Evolutionary conservation across 2,888 invertebrate species (phyloP).

Genomic region (Trichogramma evanescens): DNA sequence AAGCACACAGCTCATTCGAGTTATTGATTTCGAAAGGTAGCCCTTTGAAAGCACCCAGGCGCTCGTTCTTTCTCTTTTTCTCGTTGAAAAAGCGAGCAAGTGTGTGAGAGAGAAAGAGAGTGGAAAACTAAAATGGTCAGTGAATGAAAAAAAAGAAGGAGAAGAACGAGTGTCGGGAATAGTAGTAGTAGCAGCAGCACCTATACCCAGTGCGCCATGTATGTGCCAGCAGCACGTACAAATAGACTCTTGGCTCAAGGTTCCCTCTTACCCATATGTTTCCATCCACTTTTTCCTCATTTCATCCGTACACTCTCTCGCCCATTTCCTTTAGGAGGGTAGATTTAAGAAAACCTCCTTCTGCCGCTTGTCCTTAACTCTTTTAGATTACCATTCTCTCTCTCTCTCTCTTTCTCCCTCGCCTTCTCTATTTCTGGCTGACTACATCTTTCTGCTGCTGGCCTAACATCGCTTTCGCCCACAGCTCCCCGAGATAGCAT

Average conservation of each 20-base stretch:
- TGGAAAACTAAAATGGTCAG: neutral
- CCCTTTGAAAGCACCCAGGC: slow-evolving; percentile 4
- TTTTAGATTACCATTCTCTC: slow-evolving; percentile 20
- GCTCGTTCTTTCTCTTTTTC: neutral
- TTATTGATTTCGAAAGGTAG: slow-evolving; percentile 10
- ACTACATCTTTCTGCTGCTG: slow-evolving; percentile 14
- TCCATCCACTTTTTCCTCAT: slow-evolving; percentile 8
- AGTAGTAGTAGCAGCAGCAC: too few relatives aligned
- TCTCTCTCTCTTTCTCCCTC: slow-evolving; percentile 3
- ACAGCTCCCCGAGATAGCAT: neutral
- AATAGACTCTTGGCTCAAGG: slow-evolving; percentile 13
- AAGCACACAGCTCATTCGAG: slow-evolving; percentile 8
- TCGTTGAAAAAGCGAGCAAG: slow-evolving; percentile 3
- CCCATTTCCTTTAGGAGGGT: slow-evolving; percentile 15
- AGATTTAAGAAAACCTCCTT: slow-evolving; percentile 4
- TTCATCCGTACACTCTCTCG: slow-evolving; percentile 14
- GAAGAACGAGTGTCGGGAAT: slow-evolving; percentile 14
- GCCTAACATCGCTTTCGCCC: slow-evolving; percentile 9
- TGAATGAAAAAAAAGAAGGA: slow-evolving; percentile 20
- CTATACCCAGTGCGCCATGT: slow-evolving; percentile 2
- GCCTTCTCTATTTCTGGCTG: slow-evolving; percentile 15
- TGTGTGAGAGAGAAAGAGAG: neutral
- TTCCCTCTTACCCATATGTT: slow-evolving; percentile 15
- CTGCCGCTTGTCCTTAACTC: slow-evolving; percentile 20
- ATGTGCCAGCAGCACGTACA: slow-evolving; percentile 14